Conservation (phyloP, 2,888 invertebrate species). For the Drosophila monieri region DNA sequence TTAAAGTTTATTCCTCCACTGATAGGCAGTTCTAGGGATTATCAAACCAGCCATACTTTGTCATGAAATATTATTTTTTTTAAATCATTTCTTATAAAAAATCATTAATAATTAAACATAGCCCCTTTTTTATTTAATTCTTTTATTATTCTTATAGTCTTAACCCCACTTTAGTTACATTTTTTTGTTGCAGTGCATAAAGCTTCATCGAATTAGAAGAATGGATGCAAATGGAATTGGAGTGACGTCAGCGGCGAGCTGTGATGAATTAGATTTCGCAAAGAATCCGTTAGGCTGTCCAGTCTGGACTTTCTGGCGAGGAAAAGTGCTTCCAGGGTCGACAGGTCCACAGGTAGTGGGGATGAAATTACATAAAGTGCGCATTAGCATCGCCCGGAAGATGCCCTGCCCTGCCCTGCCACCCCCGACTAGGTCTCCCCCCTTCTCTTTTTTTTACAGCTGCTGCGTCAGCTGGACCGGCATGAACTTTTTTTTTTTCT, state of each 20-base stretch:
- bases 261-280: constrained; percentile 32
- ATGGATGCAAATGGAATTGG: constrained; percentile 28
- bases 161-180: too few species aligned
- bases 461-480: constrained; percentile 41
- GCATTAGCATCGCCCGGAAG: constrained; percentile 23
- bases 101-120: too few species aligned
- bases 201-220: constrained; percentile 21
- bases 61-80: background rate
- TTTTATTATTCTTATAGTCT: too few species aligned
- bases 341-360: constrained; percentile 28
- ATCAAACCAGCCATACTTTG: too few species aligned
- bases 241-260: constrained; percentile 35
- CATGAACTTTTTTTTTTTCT: constrained; percentile 10
- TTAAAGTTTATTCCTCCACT: too few species aligned
- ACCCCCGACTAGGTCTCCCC: background rate
- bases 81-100: too few species aligned
- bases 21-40: too few species aligned
- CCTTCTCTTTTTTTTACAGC: constrained; percentile 7
- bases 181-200: background rate
- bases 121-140: too few species aligned
- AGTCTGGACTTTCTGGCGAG: too few species aligned
- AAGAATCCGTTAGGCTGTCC: constrained; percentile 15
- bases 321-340: too few species aligned
- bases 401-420: background rate
- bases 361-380: constrained; percentile 36